phyloP scores from a whole-genome alignment of 2,797 vertebrate species.

The Cebuella pygmaea region DNA sequence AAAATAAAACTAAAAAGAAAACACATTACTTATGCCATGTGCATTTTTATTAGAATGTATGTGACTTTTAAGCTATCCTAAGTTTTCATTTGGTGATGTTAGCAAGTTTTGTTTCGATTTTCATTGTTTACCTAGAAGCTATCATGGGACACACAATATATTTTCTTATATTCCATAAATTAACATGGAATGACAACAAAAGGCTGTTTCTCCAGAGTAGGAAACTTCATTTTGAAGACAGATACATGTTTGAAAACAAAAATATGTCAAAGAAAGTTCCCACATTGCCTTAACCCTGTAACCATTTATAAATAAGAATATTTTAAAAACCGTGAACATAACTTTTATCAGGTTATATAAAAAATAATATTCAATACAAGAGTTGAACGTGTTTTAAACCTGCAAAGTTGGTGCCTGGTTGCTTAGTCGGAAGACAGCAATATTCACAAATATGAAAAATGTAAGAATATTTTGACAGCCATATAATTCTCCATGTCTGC shows the following conservation, averaged over 20 bases:
- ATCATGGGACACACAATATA: slow-evolving; percentile 29
- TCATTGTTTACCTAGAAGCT: slow-evolving; percentile 46
- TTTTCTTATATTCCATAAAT: slow-evolving; percentile 47
- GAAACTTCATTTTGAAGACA: neutral
- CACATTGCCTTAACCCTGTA: neutral
- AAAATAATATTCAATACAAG: neutral
- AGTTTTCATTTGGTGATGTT: slow-evolving; percentile 58
- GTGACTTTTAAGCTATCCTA: slow-evolving; percentile 21
- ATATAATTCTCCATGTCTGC: neutral
- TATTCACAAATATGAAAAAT: neutral
- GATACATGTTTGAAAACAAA: neutral
- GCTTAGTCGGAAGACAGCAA: neutral
- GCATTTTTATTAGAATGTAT: neutral
- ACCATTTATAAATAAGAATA: neutral
- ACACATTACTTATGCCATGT: neutral
- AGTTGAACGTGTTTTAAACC: neutral
- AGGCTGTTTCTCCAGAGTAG: neutral
- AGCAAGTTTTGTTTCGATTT: slow-evolving; percentile 59
- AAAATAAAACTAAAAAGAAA: neutral
- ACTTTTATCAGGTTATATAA: neutral
- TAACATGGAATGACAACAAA: neutral
- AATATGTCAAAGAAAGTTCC: neutral
- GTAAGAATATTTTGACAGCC: neutral
- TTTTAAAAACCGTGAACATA: neutral
- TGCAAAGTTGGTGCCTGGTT: neutral